Conservation (phyloP, 2,113 vertebrate genomes). For the Oreamnos americanus region DNA sequence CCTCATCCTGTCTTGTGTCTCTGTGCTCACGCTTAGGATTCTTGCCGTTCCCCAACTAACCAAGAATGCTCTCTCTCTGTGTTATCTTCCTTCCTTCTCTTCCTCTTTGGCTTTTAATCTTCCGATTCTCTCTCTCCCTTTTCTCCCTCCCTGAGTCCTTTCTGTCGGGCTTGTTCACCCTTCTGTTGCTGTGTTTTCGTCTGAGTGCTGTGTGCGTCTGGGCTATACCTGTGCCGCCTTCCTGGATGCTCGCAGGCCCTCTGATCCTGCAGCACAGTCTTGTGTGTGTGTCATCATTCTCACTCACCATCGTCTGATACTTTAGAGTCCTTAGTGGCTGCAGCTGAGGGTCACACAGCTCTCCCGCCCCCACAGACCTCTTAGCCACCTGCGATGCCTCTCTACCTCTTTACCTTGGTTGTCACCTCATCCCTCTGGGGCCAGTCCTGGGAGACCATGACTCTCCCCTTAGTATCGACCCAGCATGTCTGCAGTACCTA, state of each 20-base stretch:
- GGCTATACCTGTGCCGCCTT: accelerated
- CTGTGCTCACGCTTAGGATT: too few relatives aligned
- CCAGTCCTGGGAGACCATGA: background rate
- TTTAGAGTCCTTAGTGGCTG: background rate
- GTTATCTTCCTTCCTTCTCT: background rate
- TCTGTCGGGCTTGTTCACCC: background rate
- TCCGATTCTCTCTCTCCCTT: background rate
- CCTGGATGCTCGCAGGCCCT: accelerated
- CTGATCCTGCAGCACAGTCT: background rate
- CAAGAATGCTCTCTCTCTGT: background rate
- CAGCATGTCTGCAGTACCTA: background rate
- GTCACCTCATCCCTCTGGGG: background rate
- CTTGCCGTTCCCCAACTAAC: background rate
- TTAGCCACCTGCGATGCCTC: background rate
- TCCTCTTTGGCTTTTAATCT: background rate
- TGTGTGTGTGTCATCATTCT: accelerated
- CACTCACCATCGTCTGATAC: background rate
- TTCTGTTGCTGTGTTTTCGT: background rate
- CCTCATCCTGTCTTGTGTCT: background rate
- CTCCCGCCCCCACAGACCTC: background rate
- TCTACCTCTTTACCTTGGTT: background rate
- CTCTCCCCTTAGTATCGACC: background rate
- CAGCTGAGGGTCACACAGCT: background rate
- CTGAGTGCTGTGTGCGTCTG: accelerated
- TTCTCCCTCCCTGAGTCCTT: background rate